These are phyloP conservation scores for Drosophila cardini DNA, from an alignment of 1,140 invertebrate species.

Conservation along the genomic window DNA sequence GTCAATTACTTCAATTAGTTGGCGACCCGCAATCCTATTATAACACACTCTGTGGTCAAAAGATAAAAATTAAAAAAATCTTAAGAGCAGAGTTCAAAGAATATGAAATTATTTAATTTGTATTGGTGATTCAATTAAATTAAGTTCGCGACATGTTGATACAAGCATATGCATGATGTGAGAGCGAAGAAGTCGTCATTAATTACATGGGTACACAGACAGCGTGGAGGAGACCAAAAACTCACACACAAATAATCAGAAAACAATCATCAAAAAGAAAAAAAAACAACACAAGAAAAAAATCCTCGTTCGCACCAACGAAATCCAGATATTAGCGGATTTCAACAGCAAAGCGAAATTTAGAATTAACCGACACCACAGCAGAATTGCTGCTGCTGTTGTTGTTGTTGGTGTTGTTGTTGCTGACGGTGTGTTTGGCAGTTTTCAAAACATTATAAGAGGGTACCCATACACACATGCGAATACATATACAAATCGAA, in stretches of 20 bases:
- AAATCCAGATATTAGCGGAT: slow-evolving; percentile 65
- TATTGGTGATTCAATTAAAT: slow-evolving; percentile 31
- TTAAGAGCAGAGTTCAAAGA: slow-evolving; percentile 14
- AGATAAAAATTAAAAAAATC: no score
- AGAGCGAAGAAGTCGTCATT: slow-evolving; percentile 33
- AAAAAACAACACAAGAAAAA: slow-evolving; percentile 30
- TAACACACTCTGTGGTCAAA: slow-evolving; percentile 10
- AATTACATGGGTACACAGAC: slow-evolving; percentile 35
- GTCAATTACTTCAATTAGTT: slow-evolving; percentile 22
- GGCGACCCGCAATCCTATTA: slow-evolving; percentile 4
- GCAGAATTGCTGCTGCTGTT: slow-evolving; percentile 1
- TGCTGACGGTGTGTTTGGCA: slow-evolving; percentile 21
- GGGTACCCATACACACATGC: not conserved
- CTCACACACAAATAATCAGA: slow-evolving; percentile 19
- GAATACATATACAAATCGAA: slow-evolving; percentile 7
- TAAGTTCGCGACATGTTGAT: slow-evolving; percentile 10
- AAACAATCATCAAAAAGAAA: slow-evolving; percentile 3
- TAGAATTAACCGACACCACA: slow-evolving; percentile 32
- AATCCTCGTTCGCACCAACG: slow-evolving; percentile 44
- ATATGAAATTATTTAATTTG: slow-evolving; percentile 42
- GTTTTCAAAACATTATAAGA: slow-evolving; percentile 40
- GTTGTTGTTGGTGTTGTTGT: slow-evolving; percentile 1
- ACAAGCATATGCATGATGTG: slow-evolving; percentile 4
- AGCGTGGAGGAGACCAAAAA: slow-evolving; percentile 6
- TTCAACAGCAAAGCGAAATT: slow-evolving; percentile 32